Percentiles rank a stretch among this genome's conserved stretches.
Evolutionary conservation across 2,113 vertebrate genomes (phyloP).

Genomic region (Dromaius novaehollandiae): DNA sequence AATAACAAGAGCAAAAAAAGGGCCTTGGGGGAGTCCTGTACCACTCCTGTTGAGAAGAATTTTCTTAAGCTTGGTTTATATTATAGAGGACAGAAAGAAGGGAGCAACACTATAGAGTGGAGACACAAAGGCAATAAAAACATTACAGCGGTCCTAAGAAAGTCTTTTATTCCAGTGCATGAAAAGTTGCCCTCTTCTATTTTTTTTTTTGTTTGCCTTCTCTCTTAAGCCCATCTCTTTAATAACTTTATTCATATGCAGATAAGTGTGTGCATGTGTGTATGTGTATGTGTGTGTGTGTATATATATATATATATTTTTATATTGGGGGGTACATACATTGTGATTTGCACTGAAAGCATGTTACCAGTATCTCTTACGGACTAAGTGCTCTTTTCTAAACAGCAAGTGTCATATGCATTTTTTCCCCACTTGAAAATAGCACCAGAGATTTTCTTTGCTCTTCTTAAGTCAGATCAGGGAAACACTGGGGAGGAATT

Average conservation of each 20-base stretch:
- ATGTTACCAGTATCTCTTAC: not conserved
- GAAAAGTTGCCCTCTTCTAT: not conserved
- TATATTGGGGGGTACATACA: rapidly evolving
- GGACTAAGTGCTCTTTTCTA: not conserved
- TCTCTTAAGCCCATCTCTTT: not conserved
- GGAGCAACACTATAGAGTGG: not conserved
- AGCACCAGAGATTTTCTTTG: not conserved
- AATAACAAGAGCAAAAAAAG: not conserved
- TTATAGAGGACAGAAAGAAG: not conserved
- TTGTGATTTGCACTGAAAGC: not conserved
- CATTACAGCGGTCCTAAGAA: rapidly evolving
- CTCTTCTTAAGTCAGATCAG: not conserved
- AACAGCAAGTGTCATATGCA: not conserved
- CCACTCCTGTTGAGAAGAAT: not conserved
- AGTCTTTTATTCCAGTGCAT: not conserved
- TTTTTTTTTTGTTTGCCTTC: not conserved
- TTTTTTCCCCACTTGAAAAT: not conserved
- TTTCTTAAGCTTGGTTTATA: not conserved
- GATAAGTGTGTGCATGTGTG: too few relatives aligned
- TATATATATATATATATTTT: not conserved
- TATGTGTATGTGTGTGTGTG: not conserved
- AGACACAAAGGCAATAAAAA: not conserved
- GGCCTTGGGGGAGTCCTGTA: not conserved
- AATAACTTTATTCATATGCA: not conserved
- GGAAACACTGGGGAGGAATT: not conserved